phyloP scores from a whole-genome alignment of 1,140 invertebrate genomes.

The Conopomorpha cramerella region DNA sequence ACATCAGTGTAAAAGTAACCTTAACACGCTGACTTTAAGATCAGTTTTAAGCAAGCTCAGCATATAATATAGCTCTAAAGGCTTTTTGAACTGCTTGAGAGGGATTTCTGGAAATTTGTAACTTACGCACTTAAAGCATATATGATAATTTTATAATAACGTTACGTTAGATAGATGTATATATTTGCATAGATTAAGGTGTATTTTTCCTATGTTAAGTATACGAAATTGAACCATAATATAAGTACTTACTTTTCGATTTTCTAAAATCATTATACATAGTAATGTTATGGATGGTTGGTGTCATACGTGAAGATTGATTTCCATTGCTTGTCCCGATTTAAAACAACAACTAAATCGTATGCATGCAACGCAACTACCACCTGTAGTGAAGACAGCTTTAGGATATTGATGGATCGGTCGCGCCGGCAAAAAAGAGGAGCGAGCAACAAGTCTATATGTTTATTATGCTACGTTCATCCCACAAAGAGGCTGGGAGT shows the following conservation, averaged over 20 bases:
- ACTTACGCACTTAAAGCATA: background rate
- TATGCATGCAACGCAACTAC: conserved; percentile 16
- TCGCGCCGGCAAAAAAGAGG: too few relatives aligned
- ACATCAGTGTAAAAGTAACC: background rate
- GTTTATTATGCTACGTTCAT: too few relatives aligned
- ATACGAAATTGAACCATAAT: too few relatives aligned
- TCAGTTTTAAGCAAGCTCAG: background rate
- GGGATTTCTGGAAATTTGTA: too few relatives aligned
- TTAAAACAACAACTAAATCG: conserved; percentile 9
- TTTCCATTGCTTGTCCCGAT: background rate
- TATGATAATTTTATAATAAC: background rate
- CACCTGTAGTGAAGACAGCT: conserved; percentile 21
- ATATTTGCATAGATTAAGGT: too few relatives aligned
- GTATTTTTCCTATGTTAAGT: too few relatives aligned
- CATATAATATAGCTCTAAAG: background rate
- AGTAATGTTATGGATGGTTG: background rate
- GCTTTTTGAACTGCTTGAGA: background rate
- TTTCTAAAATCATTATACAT: too few relatives aligned
- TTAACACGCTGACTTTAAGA: background rate
- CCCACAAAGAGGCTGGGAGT: too few relatives aligned
- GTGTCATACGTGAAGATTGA: conserved; percentile 1
- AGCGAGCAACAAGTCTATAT: too few relatives aligned
- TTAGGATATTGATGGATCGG: conserved; percentile 17
- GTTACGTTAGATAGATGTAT: too few relatives aligned
- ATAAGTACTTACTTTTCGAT: too few relatives aligned